Conservation (phyloP, 2,888 invertebrate species). For the Alcis repandata region DNA sequence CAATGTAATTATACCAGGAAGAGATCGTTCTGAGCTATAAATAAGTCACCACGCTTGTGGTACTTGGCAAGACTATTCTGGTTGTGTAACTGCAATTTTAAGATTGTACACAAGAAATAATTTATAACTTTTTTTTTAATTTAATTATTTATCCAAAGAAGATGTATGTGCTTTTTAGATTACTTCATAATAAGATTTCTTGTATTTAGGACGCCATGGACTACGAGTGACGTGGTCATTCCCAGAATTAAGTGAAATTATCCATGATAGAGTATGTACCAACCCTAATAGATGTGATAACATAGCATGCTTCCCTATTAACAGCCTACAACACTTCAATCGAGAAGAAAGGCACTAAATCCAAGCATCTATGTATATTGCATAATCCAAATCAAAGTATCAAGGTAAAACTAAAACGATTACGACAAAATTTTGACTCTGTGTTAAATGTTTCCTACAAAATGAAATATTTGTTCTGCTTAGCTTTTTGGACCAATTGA, state of each 20-base stretch:
- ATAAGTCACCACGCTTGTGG: too few relatives aligned
- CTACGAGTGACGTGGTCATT: slow-evolving; percentile 31
- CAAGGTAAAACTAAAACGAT: too few relatives aligned
- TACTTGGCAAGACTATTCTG: too few relatives aligned
- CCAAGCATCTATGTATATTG: slow-evolving; percentile 2
- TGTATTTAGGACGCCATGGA: slow-evolving; percentile 25
- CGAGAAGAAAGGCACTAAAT: slow-evolving; percentile 4
- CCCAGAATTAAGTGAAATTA: slow-evolving; percentile 26
- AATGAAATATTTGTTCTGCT: neutral
- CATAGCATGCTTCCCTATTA: slow-evolving; percentile 21
- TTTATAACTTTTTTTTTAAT: too few relatives aligned
- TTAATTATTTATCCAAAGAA: too few relatives aligned
- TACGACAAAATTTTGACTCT: neutral
- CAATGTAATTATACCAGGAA: too few relatives aligned
- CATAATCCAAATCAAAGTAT: neutral
- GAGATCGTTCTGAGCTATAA: too few relatives aligned
- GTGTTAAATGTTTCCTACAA: neutral
- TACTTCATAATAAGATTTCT: neutral
- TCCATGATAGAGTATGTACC: slow-evolving; percentile 27
- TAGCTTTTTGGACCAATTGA: neutral
- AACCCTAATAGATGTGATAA: slow-evolving; percentile 13
- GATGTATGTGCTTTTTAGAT: too few relatives aligned
- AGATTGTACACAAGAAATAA: too few relatives aligned
- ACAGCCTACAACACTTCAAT: slow-evolving; percentile 10
- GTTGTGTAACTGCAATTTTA: too few relatives aligned